These are phyloP conservation scores for Microctenopoma steveboyesi DNA, from an alignment of 2,797 vertebrate species.

Conservation along the genomic window DNA sequence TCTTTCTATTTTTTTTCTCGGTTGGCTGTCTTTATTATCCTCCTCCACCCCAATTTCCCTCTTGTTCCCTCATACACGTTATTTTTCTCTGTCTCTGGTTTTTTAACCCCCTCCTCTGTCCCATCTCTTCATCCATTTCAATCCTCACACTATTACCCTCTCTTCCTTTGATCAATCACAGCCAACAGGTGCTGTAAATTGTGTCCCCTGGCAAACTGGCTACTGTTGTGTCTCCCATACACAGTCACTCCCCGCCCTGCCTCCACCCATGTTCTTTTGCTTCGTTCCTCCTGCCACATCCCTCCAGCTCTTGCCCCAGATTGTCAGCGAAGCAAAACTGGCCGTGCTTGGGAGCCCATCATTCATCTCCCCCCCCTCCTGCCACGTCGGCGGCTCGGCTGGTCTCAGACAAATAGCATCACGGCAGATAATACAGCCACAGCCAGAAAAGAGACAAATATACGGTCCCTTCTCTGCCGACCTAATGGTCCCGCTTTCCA, in stretches of 20 bases:
- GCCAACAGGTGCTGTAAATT: slow-evolving; percentile 78
- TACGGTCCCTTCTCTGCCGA: slow-evolving; percentile 65
- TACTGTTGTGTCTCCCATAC: slow-evolving; percentile 31
- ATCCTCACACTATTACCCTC: slow-evolving; percentile 63
- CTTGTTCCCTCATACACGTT: slow-evolving; percentile 28
- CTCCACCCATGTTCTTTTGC: slow-evolving; percentile 37
- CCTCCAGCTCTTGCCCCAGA: slow-evolving; percentile 79
- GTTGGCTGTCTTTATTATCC: slow-evolving; percentile 66
- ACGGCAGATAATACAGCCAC: slow-evolving; percentile 74
- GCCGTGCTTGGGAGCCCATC: slow-evolving; percentile 72
- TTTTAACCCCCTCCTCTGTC: slow-evolving; percentile 62
- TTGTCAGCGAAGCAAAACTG: slow-evolving; percentile 85
- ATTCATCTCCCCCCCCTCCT: slow-evolving; percentile 66
- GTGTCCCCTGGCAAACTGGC: slow-evolving; percentile 55
- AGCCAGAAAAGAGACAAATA: slow-evolving; percentile 75
- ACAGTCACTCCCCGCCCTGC: slow-evolving; percentile 19
- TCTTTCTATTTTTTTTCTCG: slow-evolving; percentile 19
- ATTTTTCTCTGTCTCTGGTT: slow-evolving; percentile 37
- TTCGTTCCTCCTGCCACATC: slow-evolving; percentile 43
- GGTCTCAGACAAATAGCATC: slow-evolving; percentile 80
- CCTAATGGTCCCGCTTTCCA: slow-evolving; percentile 67
- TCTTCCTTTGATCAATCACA: slow-evolving; percentile 73
- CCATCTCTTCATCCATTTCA: slow-evolving; percentile 56
- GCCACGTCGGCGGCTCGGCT: slow-evolving; percentile 58
- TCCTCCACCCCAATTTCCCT: slow-evolving; percentile 46